These are phyloP conservation scores for Coronaproctus castanopsis DNA, from an alignment of 2,888 invertebrate species.

Conservation along the genomic window DNA sequence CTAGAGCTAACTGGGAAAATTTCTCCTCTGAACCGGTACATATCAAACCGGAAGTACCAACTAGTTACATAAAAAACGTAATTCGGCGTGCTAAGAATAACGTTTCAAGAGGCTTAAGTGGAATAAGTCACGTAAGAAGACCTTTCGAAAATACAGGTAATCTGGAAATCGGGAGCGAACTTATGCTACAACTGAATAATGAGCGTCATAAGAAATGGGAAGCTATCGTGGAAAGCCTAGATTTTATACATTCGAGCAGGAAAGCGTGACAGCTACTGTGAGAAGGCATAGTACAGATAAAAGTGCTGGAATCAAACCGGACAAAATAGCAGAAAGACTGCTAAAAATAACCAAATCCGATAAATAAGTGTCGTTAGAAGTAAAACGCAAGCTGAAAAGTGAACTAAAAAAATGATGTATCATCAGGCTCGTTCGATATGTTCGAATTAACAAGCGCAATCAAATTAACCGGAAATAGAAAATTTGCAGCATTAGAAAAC, in stretches of 20 bases:
- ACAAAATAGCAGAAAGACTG: background rate
- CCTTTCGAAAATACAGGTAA: background rate
- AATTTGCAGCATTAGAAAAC: background rate
- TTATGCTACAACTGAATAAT: background rate
- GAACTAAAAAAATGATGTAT: background rate
- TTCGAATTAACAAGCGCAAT: too few species aligned
- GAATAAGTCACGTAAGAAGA: background rate
- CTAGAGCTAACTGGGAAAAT: background rate
- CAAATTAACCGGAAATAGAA: background rate
- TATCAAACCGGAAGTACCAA: background rate
- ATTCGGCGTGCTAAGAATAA: background rate
- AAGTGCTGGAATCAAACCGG: background rate
- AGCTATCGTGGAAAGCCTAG: background rate
- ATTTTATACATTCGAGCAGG: background rate
- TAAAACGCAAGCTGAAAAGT: background rate
- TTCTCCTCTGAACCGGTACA: background rate
- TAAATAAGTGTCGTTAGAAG: background rate
- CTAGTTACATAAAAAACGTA: background rate
- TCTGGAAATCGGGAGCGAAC: background rate
- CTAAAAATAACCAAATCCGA: background rate
- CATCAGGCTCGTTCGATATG: too few species aligned
- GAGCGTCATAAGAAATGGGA: background rate
- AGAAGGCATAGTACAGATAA: background rate
- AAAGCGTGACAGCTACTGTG: background rate
- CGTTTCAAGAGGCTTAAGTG: background rate